Percentiles rank a stretch among this genome's conserved stretches.
Evolutionary conservation across 2,797 vertebrate species (phyloP).

Genomic region (Buphagus erythrorhynchus): DNA sequence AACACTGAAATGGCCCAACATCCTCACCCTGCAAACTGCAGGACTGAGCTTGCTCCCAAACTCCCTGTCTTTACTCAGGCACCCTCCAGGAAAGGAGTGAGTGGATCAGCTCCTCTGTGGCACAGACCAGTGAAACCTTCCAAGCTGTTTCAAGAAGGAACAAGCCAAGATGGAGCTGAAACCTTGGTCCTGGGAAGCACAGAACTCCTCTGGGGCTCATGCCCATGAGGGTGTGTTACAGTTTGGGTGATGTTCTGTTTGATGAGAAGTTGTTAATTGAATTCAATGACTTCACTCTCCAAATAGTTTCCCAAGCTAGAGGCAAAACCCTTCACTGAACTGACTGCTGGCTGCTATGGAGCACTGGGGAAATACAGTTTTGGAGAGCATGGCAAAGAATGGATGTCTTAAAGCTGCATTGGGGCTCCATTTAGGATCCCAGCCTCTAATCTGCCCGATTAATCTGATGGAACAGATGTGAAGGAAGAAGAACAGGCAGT

Average conservation of each 20-base stretch:
- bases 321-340: not conserved
- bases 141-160: not conserved
- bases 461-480: constrained; percentile 47
- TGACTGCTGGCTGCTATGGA: not conserved
- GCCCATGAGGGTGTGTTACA: not conserved
- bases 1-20: not conserved
- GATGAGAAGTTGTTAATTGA: not conserved
- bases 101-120: not conserved
- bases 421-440: constrained; percentile 7
- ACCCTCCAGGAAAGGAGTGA: not conserved
- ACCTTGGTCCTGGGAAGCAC: not conserved
- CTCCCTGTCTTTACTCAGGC: not conserved
- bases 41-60: not conserved
- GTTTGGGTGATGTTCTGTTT: not conserved
- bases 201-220: not conserved
- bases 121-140: not conserved
- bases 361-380: not conserved
- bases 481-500: constrained; percentile 48
- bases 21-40: not conserved
- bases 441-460: not conserved
- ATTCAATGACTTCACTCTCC: constrained; percentile 20
- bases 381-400: constrained; percentile 2
- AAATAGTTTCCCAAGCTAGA: not conserved
- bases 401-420: not conserved
- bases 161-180: not conserved